Base-by-base conservation (phyloP, 2,113 vertebrate species). In the Ranitomeya imitator region DNA sequence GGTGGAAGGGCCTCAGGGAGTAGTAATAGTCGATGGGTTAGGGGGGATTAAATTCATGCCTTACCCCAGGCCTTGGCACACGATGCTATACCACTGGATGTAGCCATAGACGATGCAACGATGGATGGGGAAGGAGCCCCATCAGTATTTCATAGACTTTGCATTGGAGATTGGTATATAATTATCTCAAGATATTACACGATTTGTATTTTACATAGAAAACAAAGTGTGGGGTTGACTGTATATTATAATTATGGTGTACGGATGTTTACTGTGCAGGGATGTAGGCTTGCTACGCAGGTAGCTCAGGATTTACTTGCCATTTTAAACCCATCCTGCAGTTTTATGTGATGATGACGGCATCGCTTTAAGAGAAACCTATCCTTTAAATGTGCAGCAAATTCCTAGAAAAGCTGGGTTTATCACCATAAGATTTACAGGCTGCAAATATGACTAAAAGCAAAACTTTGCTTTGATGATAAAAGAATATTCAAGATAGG, bases 361-460 rank as follows among this genome's bases (percentile, higher is more conserved):
- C 15, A 4, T 31, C 7, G 18, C 37, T 76, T 16, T 18, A 76
- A 76, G 37, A 51, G 37, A 76, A 16, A 21, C 7, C 7, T 51
- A 45, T 76, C 16, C 73, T 76, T 76, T 76, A 76, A 8, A 45
- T 76, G 45, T 51, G 19, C 73, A 18, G 15, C 8, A 15, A 76
- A 51, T 45, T 14, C 37, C 37, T 51, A 18, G 14, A 16, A 76
- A 37, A 45, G 2, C 37, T 16, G 37, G 15, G 73, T 76, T 76
- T 45, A 15, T 6, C 37, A 51, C 26, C 14, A 31, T 1, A 26
- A 31, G 23, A 74, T 74, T 74, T 74, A 74, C 12, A 76, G 37
- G 31, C 14, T 45, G 3, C 13, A 76, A 76, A 76, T 76, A 76
- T 76, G 73, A 76, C 73, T 76, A 65, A n/a, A 65, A n/a, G 63